These are phyloP conservation scores for Spodoptera litura DNA, from an alignment of 1,140 invertebrate genomes.

Conservation along the genomic window DNA sequence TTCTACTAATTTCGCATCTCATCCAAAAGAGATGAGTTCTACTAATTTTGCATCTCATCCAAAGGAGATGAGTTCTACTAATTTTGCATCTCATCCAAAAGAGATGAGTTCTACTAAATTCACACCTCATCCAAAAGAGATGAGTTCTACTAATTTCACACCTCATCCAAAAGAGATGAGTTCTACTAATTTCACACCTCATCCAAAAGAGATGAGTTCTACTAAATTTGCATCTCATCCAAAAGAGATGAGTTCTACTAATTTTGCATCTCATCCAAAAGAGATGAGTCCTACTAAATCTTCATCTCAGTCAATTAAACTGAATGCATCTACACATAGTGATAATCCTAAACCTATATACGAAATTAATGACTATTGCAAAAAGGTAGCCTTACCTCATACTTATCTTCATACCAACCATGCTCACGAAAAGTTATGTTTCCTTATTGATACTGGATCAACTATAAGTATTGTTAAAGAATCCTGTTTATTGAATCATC, in stretches of 20 bases:
- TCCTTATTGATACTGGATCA: conserved; percentile 17
- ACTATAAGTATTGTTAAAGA: conserved; percentile 9
- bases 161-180: conserved; percentile 11
- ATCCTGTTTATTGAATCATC: not conserved
- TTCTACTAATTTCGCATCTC: conserved; percentile 2
- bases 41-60: not conserved
- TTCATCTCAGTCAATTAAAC: not conserved
- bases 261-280: not conserved
- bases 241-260: conserved; percentile 8
- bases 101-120: not conserved
- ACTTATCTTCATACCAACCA: conserved; percentile 2
- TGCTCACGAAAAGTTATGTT: not conserved
- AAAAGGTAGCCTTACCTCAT: conserved; percentile 12
- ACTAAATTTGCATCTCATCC: not conserved
- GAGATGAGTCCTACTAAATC: conserved; percentile 6
- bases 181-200: not conserved
- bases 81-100: conserved; percentile 1
- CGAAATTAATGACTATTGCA: not conserved
- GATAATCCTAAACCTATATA: conserved; percentile 9
- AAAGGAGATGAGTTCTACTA: not conserved
- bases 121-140: not conserved
- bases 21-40: conserved; percentile 6
- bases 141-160: not conserved
- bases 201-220: not conserved
- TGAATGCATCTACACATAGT: not conserved